Percentiles rank a stretch among this genome's conserved stretches.
Conservation (phyloP, 1,140 invertebrate species). For the Procambarus virginalis region DNA sequence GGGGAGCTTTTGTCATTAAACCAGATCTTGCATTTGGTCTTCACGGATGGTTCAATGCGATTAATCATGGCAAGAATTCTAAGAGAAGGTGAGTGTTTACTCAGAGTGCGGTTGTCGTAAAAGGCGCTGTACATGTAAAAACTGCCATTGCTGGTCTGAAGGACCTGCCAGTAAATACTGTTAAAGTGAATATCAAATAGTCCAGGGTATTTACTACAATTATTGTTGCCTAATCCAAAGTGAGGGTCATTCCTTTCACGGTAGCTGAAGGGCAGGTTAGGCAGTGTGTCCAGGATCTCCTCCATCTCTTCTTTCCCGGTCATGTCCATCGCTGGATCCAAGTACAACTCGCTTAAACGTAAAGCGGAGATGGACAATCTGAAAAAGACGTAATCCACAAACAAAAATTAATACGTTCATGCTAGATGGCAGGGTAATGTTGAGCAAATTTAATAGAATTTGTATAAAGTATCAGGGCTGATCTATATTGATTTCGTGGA, state of each 20-base stretch:
- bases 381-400: too few relatives aligned
- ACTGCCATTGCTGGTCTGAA: conserved; percentile 86
- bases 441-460: too few relatives aligned
- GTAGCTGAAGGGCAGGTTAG: too few relatives aligned
- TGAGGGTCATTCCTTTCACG: too few relatives aligned
- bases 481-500: too few relatives aligned
- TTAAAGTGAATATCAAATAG: conserved; percentile 92
- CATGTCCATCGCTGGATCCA: too few relatives aligned
- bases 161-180: conserved; percentile 84
- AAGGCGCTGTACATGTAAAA: conserved; percentile 88
- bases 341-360: too few relatives aligned
- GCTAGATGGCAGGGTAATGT: too few relatives aligned
- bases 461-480: too few relatives aligned
- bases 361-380: neutral
- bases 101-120: conserved; percentile 77
- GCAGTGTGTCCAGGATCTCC: too few relatives aligned
- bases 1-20: conserved; percentile 89
- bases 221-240: conserved; percentile 74
- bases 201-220: conserved; percentile 86
- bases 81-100: conserved; percentile 85
- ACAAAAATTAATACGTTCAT: too few relatives aligned
- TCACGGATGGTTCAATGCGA: conserved; percentile 87
- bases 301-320: too few relatives aligned
- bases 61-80: conserved; percentile 93
- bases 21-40: conserved; percentile 92